Evolutionary conservation across 2,113 vertebrate species (phyloP).

Genomic region (Tyto alba): DNA sequence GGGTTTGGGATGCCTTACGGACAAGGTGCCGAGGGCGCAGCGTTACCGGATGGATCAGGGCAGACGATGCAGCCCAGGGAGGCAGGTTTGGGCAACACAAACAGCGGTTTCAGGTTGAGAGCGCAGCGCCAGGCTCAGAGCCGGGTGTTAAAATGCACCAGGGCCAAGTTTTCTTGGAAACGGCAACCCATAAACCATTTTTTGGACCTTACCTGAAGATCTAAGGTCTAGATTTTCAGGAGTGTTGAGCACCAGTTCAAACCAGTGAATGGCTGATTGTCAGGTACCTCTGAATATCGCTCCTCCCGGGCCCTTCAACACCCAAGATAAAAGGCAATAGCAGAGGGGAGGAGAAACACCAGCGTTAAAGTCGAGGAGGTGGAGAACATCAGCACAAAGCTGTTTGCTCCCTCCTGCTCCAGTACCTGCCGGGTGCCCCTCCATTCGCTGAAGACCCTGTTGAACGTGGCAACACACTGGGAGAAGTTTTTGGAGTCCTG

Average conservation of each 20-base stretch:
- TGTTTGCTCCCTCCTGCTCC: not conserved
- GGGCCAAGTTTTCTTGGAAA: not conserved
- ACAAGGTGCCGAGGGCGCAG: not conserved
- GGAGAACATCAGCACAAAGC: not conserved
- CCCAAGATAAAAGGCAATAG: not conserved
- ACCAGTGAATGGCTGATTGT: not conserved
- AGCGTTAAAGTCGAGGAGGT: not conserved
- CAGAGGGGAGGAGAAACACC: not conserved
- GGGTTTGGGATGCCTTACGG: fast-evolving
- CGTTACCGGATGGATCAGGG: fast-evolving
- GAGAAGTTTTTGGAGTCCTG: not conserved
- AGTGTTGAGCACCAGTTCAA: not conserved
- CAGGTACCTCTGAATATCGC: not conserved
- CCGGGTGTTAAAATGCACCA: fast-evolving
- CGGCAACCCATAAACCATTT: not conserved
- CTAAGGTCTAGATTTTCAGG: not conserved
- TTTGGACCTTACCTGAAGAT: not conserved
- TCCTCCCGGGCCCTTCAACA: not conserved
- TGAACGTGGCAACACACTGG: not conserved
- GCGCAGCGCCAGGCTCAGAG: fast-evolving
- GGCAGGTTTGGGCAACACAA: not conserved
- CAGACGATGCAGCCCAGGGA: fast-evolving
- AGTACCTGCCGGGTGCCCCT: fast-evolving
- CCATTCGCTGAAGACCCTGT: fast-evolving
- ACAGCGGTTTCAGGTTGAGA: not conserved